These are phyloP conservation scores for Verasper variegatus DNA, from an alignment of 2,113 vertebrate genomes.

Conservation along the genomic window DNA sequence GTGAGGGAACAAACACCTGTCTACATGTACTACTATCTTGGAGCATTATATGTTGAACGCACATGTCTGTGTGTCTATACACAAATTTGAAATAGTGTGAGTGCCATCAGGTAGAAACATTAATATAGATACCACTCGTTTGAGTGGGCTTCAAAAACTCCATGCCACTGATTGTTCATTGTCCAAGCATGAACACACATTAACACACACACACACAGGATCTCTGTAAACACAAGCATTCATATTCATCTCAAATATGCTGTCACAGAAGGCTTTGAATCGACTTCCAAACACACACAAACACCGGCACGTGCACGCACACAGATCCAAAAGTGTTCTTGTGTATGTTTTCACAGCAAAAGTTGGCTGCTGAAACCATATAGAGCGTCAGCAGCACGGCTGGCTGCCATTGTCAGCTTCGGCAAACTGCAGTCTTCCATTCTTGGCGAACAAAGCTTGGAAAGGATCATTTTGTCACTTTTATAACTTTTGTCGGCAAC, in stretches of 20 bases:
- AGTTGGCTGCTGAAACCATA: slow-evolving; percentile 55
- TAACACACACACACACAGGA: not conserved
- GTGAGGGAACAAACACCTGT: not conserved
- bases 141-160: slow-evolving; percentile 35
- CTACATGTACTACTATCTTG: not conserved
- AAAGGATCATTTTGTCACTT: slow-evolving; percentile 35
- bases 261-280: slow-evolving; percentile 27
- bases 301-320: not conserved
- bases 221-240: not conserved
- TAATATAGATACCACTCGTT: no score
- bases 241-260: slow-evolving; percentile 16
- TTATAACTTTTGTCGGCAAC: slow-evolving; percentile 32
- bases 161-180: slow-evolving; percentile 29
- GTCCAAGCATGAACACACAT: not conserved
- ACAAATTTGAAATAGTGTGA: not conserved
- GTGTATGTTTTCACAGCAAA: slow-evolving; percentile 49
- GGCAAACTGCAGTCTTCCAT: slow-evolving; percentile 38
- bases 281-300: slow-evolving; percentile 26
- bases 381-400: slow-evolving; percentile 39
- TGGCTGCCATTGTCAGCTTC: slow-evolving; percentile 34
- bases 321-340: slow-evolving; percentile 39
- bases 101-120: not conserved
- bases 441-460: slow-evolving; percentile 45
- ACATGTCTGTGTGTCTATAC: not conserved
- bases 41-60: not conserved